Percentiles rank a stretch among this genome's conserved stretches.
phyloP scores from a whole-genome alignment of 2,888 invertebrate species.

The Dastarcus helophoroides region DNA sequence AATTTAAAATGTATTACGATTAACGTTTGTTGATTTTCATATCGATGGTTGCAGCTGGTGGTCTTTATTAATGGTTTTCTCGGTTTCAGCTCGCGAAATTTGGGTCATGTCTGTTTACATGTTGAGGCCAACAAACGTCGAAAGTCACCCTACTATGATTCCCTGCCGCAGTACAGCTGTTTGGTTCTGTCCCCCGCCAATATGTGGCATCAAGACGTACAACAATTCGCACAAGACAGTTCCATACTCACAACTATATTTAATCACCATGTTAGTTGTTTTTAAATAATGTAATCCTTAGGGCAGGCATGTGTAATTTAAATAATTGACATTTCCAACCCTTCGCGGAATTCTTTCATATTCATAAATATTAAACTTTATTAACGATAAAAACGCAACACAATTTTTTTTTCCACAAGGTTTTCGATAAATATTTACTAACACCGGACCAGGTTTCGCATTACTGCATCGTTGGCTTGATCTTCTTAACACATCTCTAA shows the following conservation, averaged over 20 bases:
- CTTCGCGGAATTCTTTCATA: too few species aligned
- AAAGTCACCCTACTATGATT: conserved; percentile 40
- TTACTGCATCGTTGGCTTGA: too few species aligned
- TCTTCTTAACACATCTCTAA: too few species aligned
- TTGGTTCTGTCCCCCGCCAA: conserved; percentile 86
- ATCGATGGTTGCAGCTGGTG: too few species aligned
- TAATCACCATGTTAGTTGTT: conserved; percentile 64
- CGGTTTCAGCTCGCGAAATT: conserved; percentile 51
- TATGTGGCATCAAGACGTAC: conserved; percentile 79
- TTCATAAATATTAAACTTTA: too few species aligned
- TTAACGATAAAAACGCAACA: too few species aligned
- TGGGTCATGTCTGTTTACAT: conserved; percentile 75
- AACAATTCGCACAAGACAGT: conserved; percentile 66
- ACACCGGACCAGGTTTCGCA: too few species aligned
- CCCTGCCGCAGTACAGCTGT: conserved; percentile 87
- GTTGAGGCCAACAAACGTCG: conserved; percentile 65
- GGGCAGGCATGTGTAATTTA: too few species aligned
- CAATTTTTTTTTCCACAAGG: too few species aligned
- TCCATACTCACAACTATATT: conserved; percentile 73
- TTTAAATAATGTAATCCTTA: too few species aligned
- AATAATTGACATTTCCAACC: too few species aligned
- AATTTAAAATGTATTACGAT: background rate
- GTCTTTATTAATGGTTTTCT: conserved; percentile 5
- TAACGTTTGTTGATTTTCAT: background rate
- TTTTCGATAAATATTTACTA: too few species aligned